Evolutionary conservation across 2,797 vertebrate genomes (phyloP), one percentile per base, ranked within the genome.

Genomic region (Holocentrus rufus): DNA sequence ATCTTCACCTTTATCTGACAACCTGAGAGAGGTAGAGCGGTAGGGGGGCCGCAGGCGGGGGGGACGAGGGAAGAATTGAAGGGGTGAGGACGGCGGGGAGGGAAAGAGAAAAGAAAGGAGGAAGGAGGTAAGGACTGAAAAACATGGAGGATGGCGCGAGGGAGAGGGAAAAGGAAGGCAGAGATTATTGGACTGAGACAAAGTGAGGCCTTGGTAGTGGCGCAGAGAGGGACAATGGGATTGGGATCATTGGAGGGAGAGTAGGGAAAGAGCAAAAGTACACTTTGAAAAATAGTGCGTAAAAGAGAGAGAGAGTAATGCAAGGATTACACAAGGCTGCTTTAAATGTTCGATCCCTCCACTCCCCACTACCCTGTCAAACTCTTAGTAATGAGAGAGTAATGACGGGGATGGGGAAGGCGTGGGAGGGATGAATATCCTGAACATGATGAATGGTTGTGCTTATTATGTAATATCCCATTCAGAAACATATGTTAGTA

Each of bases 1-100:
- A 88, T 85, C 72, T 80, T 86, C 76, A 88, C 89, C 86, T 90
- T 92, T 88, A 90, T 88, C 86, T 88, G 85, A 85, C 82, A 87
- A 90, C 78, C 75, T 82, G 76, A 79, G 86, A 89, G 89, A 76
- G 69, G 66, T 55, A 59, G 46, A 83, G 61, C 79, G 34, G 82
- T 56, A n/a, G 9, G 76, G 82, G 72, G 63, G 73, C 63, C 76
- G 25, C 49, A 58, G 83, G 25, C 34, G 6, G 88, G 80, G 88
- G 80, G 83, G 77, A 76, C 79, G 57, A 75, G 76, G 56, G 57
- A 53, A 64, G 67, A 76, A 85, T 36, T 55, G 62, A 77, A 69
- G 58, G 74, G n/a, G 42, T 34, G 62, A 67, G 65, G 46, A 65
- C 55, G 62, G 54, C 73, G 22, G 59, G 50, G 46, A 5, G 22